Evolutionary conservation across 2,888 invertebrate species (phyloP), one percentile per base, ranked within the genome.

Genomic region (Melanargia galathea): DNA sequence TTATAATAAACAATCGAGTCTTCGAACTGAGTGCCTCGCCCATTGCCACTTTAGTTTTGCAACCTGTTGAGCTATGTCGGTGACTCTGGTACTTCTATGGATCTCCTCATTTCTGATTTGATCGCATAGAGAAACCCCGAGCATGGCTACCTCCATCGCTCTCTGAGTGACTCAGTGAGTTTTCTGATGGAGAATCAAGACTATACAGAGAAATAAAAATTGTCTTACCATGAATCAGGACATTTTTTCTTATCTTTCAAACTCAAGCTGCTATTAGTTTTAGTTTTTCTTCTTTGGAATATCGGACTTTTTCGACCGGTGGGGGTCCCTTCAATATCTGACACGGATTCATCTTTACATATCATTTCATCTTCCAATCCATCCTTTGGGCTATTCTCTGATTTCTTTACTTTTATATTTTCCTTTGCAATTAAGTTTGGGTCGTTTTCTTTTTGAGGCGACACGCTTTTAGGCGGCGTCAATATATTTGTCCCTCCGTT

Each of bases 301-400:
- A 91, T 85, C 8, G 91, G 91, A 67, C 91, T 91, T 0, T 64
- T 79, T 0, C 86, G 77, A 1, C 88, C 89, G 0, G 82, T 81
- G 0, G 89, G 86, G 0, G 89, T 87, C 0, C 82, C 82, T 62
- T 87, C 86, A 61, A 88, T 88, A 67, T 89, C 89, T 2, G 81
- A 81, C 1, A 82, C 30, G 0, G 87, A 86, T 13, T 83, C 82
- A 61, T 87, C 82, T 63, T 75, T 74, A 68, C 64, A 0, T 72
- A 74, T n/a, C n/a, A n/a, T 2, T 70, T 51, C 16, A 11, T 60
- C 68, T 60, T 46, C 70, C 66, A 13, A 71, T 20, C 71, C 70
- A 61, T 71, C 71, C 52, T 71, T 72, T 7, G 67, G 70, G 52
- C 61, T 73, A 8, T 7, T 54, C 26, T 57, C 59, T 20, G 57